Evolutionary conservation across 2,797 vertebrate species (phyloP), one percentile per base, ranked within the genome.

Genomic region (Amblyopsis hoosieri): DNA sequence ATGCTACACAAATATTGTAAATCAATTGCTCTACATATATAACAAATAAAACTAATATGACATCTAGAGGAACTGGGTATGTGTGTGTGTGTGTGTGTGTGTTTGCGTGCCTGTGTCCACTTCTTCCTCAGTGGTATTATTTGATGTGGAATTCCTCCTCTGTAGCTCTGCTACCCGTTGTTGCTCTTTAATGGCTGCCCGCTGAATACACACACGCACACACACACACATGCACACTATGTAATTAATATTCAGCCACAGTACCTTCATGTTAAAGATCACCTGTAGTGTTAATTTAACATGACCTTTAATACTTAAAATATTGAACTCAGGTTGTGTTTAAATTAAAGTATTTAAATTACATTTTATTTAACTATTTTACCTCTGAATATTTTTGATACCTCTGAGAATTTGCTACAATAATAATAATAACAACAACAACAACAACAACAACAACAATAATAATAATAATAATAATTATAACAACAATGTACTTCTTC

Each of bases 401-500:
- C 33, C 33, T 37, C 33, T 5, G 33, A 37, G 4, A 37, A 37
- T 37, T 37, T 37, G 33, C 7, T 37, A 37, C 1, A 5, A 37
- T 7, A 37, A 37, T 7, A 37, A 37, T 7, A 37, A 37, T 7
- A 37, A 37, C 4, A 5, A 37, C 1, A 37, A 33, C 6, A 7
- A 33, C 6, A 33, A 33, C 6, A 33, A 33, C 1, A 33, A 4
- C 3, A 13, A 13, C 33, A 4, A 3, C 3, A 37, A 7, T 42
- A 54, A n/a, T 12, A 10, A 23, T 5, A 33, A 3, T 10, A 12
- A 13, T 54, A 3, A 3, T 2, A 37, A 7, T 15, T 1, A 17
- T 1, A 17, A 17, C 17, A 17, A 17, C 17, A 17, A 17, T 23
- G 12, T 48, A 86, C 80, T 73, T 86, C 93, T 45, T 94, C 91